Evolutionary conservation across 1,140 invertebrate genomes (phyloP), one percentile per base, ranked within the genome.

Genomic region (Drosophila repleta): DNA sequence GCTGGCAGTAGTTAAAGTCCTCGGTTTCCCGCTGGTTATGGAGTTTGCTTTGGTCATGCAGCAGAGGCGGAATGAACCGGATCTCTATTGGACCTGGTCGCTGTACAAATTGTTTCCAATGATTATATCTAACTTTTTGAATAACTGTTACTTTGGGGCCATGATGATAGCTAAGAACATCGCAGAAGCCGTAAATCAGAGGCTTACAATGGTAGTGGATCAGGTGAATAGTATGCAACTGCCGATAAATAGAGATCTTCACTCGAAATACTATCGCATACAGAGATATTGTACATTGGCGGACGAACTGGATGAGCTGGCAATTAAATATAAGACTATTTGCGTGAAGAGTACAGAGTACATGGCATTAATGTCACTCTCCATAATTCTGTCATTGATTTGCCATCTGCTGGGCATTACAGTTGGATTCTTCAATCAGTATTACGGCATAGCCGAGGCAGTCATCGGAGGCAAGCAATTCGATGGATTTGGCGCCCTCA

Each of bases 361-460:
- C 65, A 51, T 85, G 55, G 68, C 62, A 0, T 58, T 84, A 1
- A 68, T 79, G 76, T 26, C 90, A 0, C 53, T 75, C 6, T 87
- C 90, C 2, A 73, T 90, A 26, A 56, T 91, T 1, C 56, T 78
- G 3, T 90, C 90, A 6, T 52, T 91, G 17, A 56, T 90, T 48
- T 91, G 90, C 1, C 76, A 91, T 78, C 53, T 91, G 1, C 53
- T 91, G 1, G 87, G 90, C 5, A 91, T 91, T 4, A 91, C 90
- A 4, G 79, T 84, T 1, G 87, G 87, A 4, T 67, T 75, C 10
- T 91, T 79, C 55, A 69, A 70, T 20, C 72, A 83, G 26, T 91
- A 91, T 58, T 74, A 68, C 13, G 71, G 75, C 13, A 58, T 91
- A 21, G 90, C 87, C 1, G 83, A 91, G 39, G 76, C 77, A 0